A percentile compares a stretch with the other conserved stretches of the same genome.
Conservation (phyloP, 2,888 invertebrate species). For the Bembecia ichneumoniformis region DNA sequence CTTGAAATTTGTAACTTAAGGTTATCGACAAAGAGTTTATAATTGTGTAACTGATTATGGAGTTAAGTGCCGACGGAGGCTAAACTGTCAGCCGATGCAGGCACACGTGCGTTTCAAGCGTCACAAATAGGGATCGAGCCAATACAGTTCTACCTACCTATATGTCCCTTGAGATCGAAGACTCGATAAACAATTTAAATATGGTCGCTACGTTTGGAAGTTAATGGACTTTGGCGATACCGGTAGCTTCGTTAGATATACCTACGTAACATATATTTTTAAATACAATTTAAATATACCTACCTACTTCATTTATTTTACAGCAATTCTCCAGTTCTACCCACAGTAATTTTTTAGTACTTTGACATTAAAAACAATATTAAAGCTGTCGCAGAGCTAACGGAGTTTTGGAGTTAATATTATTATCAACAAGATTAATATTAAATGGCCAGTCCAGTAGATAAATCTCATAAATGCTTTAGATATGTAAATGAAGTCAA, state of each 20-base stretch:
- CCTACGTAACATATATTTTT: too few species aligned
- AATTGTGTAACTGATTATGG: conserved; percentile 14
- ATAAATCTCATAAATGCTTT: neutral
- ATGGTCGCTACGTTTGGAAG: neutral
- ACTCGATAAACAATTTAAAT: conserved; percentile 37
- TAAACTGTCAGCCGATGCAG: conserved; percentile 28
- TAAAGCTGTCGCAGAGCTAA: too few species aligned
- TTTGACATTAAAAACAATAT: too few species aligned
- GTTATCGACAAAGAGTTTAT: conserved; percentile 13
- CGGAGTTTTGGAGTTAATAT: too few species aligned
- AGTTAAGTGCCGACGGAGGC: conserved; percentile 12
- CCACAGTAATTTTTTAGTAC: too few species aligned
- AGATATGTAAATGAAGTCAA: neutral
- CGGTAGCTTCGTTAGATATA: conserved; percentile 21
- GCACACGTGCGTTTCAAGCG: conserved; percentile 63
- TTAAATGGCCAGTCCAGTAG: neutral
- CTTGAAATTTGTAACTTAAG: neutral
- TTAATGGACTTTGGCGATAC: conserved; percentile 25
- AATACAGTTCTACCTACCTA: conserved; percentile 29
- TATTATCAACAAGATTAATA: neutral
- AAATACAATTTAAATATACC: conserved; percentile 13
- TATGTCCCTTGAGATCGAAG: conserved; percentile 38
- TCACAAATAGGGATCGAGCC: conserved; percentile 49
- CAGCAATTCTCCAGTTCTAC: too few species aligned
- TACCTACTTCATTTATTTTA: too few species aligned